Base-by-base conservation (phyloP, 2,113 vertebrate genomes). In the Dissostichus mawsoni region DNA sequence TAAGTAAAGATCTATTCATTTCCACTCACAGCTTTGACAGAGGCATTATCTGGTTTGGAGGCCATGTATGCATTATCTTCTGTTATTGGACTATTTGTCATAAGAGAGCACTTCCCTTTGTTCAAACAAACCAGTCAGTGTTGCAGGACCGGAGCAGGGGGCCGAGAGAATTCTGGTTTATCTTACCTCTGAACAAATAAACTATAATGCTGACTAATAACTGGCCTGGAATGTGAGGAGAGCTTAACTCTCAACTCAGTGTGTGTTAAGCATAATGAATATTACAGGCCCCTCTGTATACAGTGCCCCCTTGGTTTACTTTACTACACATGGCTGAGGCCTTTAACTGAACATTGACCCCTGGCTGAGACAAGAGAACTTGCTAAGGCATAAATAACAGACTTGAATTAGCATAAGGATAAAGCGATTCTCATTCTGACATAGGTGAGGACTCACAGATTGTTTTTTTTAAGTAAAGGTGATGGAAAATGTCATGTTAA, bases 121-220 rank as follows among this genome's bases (percentile, higher is more conserved):
- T 95, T 96, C 96, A 98, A 97, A 98, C 97, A 98, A 97, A 96
- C 94, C 87, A 92, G 75, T 88, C 94, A 92, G 93, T 84, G 91
- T 90, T 77, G 92, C 94, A 95, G 91, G 85, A 86, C 72, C 90
- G 72, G 90, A 92, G 86, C 92, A 77, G 76, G 76, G 87, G 68
- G 70, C 86, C 93, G 90, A 96, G 94, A 95, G 94, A 85, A 81
- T 95, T 94, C 82, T 87, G 87, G 96, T 97, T 97, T 97, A 97
- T 98, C 96, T 97, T 95, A 96, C 94, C 95, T 95, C 92, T 86
- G 92, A 92, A 95, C 94, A 97, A 97, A 97, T 97, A 97, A 98
- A 97, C 96, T 92, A 92, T 95, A 96, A 95, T 95, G 94, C 96
- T 97, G 96, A 97, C 96, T 96, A 97, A 97, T 97, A 97, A 96